Base-by-base conservation (phyloP, 1,140 invertebrate genomes). In the Drosophila burlai region DNA sequence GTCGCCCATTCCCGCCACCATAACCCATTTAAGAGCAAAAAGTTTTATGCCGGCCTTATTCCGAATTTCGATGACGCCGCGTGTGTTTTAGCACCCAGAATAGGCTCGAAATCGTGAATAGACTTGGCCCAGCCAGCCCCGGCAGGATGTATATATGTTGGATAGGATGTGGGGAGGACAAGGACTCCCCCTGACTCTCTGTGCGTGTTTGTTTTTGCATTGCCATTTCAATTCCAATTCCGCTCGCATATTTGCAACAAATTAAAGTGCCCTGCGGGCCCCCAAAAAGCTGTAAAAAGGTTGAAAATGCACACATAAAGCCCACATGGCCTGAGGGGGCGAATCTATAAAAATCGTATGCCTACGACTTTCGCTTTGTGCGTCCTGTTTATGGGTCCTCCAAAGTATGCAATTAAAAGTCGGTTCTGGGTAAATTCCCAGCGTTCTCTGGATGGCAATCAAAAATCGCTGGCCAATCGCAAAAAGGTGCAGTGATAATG, bases 71-170 rank as follows among this genome's bases (percentile, higher is more conserved):
- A 42, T 66, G 36, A 42, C 55, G 47, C 73, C 83, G 63, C 36
- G 43, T 85, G 82, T 75, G 50, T 80, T 77, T 80, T 49, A 81
- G 82, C 54, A 85, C 65, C 31, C 62, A 40, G 46, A 64, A 65
- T 64, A 71, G 65, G 65, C 68, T n/a, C 36, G 54, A 65, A 64
- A 45, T 52, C 21, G 59, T 47, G 78, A 85, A 84, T 77, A 83
- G 81, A 68, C 54, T 43, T 73, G 21, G 43, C 47, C 24, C 67
- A 10, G 42, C 26, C 26, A 31, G 18, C 26, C 18, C 10, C 31
- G 16, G 18, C 21, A 49, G 36, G 43, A 52, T 45, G 11, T 52
- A 31, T 18, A 50, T 52, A 34, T 34, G 15, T 15, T 34, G 18
- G 18, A 24, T 24, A 26, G 49, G 46, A 40, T 46, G 15, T 21